Conservation (phyloP, 2,888 invertebrate species). For the Allacma fusca region DNA sequence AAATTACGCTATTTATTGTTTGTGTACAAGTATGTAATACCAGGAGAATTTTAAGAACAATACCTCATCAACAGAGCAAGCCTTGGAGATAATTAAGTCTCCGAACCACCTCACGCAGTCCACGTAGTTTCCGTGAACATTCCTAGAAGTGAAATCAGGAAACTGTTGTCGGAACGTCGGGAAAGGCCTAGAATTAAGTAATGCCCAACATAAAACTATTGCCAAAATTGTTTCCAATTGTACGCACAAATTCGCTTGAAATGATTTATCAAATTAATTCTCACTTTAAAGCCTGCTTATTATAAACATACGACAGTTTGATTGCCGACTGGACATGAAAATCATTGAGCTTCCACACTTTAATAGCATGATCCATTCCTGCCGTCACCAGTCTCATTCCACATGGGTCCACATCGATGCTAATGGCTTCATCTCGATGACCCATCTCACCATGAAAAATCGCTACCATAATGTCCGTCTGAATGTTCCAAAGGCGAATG, state of each 20-base stretch:
- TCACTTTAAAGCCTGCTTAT: neutral
- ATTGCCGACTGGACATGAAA: conserved; percentile 83
- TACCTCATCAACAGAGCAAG: too few relatives aligned
- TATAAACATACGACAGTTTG: conserved; percentile 74
- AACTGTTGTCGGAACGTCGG: conserved; percentile 90
- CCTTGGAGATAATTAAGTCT: conserved; percentile 86
- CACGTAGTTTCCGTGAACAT: conserved; percentile 97
- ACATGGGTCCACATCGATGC: conserved; percentile 82
- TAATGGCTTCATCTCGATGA: conserved; percentile 88
- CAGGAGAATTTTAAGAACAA: too few relatives aligned
- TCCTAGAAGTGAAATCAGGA: conserved; percentile 93
- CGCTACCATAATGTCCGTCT: conserved; percentile 89
- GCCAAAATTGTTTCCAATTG: too few relatives aligned
- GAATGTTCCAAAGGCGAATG: conserved; percentile 89
- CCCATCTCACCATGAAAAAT: conserved; percentile 97
- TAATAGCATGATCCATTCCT: conserved; percentile 97
- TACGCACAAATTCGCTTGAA: too few relatives aligned
- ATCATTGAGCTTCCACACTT: conserved; percentile 88
- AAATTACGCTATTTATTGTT: too few relatives aligned
- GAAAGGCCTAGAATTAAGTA: conserved; percentile 71
- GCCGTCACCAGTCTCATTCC: conserved; percentile 90
- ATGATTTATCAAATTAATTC: neutral
- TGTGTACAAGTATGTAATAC: too few relatives aligned
- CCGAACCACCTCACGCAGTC: conserved; percentile 98
- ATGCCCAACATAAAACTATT: too few relatives aligned